phyloP scores from a whole-genome alignment of 2,113 vertebrate genomes.

The Alligator mississippiensis region DNA sequence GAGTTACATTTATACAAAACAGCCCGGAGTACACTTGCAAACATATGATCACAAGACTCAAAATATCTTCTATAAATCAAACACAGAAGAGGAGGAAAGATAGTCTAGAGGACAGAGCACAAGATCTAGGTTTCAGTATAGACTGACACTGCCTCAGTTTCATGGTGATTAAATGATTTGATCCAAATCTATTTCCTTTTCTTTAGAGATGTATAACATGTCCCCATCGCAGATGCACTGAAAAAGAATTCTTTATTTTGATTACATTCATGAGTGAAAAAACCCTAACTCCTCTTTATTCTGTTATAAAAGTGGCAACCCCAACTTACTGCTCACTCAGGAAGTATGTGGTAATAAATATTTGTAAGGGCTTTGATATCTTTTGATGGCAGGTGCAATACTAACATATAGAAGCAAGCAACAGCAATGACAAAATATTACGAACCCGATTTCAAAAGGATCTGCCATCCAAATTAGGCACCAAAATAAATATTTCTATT shows the following conservation, averaged over 20 bases:
- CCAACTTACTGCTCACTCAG: background rate
- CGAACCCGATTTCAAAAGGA: accelerated
- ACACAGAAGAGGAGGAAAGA: background rate
- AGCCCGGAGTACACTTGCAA: no score
- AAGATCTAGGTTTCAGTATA: background rate
- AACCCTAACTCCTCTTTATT: background rate
- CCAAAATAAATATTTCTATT: background rate
- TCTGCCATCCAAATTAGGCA: background rate
- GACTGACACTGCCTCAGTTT: background rate
- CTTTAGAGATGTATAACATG: background rate
- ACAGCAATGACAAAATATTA: background rate
- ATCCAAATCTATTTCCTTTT: background rate
- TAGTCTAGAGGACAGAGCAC: background rate
- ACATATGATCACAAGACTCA: no score
- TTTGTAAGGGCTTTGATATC: background rate
- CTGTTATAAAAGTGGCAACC: background rate
- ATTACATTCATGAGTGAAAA: background rate
- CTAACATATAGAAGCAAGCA: background rate
- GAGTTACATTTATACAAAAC: no score
- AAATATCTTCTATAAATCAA: background rate
- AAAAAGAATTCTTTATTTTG: background rate
- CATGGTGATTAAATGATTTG: background rate
- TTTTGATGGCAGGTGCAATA: background rate
- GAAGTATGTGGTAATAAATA: background rate
- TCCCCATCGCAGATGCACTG: background rate